Conservation (phyloP, 2,113 vertebrate species). For the Corythoichthys intestinalis region DNA sequence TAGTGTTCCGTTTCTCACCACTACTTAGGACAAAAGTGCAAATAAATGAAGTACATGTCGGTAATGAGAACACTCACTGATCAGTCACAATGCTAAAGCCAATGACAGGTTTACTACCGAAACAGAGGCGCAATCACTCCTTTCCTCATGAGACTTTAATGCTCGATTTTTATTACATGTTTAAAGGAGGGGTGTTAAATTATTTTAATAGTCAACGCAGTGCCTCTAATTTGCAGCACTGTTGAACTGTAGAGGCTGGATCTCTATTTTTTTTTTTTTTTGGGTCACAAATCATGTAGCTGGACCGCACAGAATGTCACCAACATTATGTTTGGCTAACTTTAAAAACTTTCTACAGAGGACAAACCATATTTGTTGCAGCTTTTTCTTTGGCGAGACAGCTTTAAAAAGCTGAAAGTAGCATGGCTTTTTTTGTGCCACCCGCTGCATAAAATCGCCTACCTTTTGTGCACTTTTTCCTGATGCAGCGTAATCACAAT, state of each 20-base stretch:
- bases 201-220: conserved; percentile 9
- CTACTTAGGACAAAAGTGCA: background rate
- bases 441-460: background rate
- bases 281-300: background rate
- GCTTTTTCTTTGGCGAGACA: background rate
- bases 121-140: conserved; percentile 6
- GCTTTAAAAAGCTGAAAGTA: background rate
- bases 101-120: conserved; percentile 1
- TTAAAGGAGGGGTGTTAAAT: conserved; percentile 9
- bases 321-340: conserved; percentile 4
- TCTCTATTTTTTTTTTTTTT: background rate
- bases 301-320: background rate
- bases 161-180: conserved; percentile 9
- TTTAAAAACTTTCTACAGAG: background rate
- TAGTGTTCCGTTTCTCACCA: no score
- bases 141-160: conserved; percentile 13
- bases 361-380: background rate
- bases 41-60: background rate
- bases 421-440: background rate
- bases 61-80: conserved; percentile 1
- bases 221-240: background rate
- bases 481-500: background rate
- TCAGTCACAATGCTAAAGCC: conserved; percentile 6
- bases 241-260: conserved; percentile 1
- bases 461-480: background rate